phyloP scores from a whole-genome alignment of 1,140 invertebrate species.

The Drosophila tsacasi region DNA sequence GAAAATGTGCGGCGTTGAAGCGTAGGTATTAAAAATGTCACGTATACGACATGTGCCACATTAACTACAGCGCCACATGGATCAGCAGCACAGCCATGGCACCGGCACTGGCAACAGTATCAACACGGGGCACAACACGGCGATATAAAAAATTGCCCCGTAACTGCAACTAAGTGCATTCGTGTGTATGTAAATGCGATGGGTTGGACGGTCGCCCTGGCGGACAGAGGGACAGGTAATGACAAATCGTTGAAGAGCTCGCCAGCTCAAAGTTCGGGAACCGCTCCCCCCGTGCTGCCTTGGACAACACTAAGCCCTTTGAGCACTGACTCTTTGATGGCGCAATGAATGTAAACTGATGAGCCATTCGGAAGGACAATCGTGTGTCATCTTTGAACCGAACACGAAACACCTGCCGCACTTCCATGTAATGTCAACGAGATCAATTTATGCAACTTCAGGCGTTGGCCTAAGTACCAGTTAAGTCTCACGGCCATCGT shows the following conservation, averaged over 20 bases:
- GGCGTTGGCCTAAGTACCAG: conserved; percentile 37
- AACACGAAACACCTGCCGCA: conserved; percentile 5
- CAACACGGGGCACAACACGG: conserved; percentile 1
- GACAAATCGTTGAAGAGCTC: conserved; percentile 74
- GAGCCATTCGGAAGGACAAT: conserved; percentile 8
- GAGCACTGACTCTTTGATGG: conserved; percentile 7
- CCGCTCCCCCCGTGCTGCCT: background rate
- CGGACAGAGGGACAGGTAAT: conserved; percentile 38
- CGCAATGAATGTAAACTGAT: conserved; percentile 20
- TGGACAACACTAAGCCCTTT: background rate
- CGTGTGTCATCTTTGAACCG: conserved; percentile 19
- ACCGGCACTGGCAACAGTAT: conserved; percentile 5
- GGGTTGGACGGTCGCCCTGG: conserved; percentile 33
- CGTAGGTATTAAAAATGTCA: conserved; percentile 83
- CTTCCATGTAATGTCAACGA: conserved; percentile 50
- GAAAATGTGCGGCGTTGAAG: conserved; percentile 83
- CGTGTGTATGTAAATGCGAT: conserved; percentile 75
- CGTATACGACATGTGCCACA: conserved; percentile 82
- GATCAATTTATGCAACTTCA: conserved; percentile 41
- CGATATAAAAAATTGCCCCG: conserved; percentile 48
- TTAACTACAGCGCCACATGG: conserved; percentile 75
- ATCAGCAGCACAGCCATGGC: conserved; percentile 48
- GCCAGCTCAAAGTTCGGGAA: conserved; percentile 12
- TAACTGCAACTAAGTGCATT: conserved; percentile 69
- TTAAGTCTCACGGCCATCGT: conserved; percentile 36